phyloP scores from a whole-genome alignment of 2,797 vertebrate species.

The Cirrhinus mrigala region DNA sequence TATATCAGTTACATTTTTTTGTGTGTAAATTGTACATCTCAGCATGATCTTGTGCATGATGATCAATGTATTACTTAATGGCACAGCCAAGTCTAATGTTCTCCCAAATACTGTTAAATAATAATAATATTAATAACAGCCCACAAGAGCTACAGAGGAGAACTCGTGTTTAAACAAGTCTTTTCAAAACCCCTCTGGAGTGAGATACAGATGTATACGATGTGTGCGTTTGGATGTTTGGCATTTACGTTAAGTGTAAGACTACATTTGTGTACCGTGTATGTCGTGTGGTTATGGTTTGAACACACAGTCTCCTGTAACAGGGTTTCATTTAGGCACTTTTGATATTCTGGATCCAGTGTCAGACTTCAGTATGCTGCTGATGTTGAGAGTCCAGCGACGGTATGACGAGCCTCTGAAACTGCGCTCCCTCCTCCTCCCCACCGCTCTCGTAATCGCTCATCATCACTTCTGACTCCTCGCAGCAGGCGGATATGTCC shows the following conservation, averaged over 20 bases:
- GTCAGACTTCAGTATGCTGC: constrained; percentile 99
- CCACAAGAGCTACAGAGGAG: constrained; percentile 22
- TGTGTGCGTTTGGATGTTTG: constrained; percentile 31
- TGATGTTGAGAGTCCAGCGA: constrained; percentile 88
- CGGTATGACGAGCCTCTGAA: constrained; percentile 84
- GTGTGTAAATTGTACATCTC: constrained; percentile 64
- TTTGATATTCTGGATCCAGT: constrained; percentile 84
- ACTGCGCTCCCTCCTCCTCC: constrained; percentile 83
- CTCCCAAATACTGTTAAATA: constrained; percentile 43
- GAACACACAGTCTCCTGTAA: constrained; percentile 59
- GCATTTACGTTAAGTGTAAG: constrained; percentile 37
- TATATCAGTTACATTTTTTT: constrained; percentile 26
- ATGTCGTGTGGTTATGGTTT: constrained; percentile 14
- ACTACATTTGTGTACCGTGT: constrained; percentile 38
- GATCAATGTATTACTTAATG: constrained; percentile 63
- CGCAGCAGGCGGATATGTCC: constrained; percentile 95
- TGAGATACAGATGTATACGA: constrained; percentile 20
- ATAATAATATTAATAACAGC: constrained; percentile 34
- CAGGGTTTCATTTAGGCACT: constrained; percentile 93
- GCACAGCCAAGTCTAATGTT: constrained; percentile 68
- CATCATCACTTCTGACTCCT: constrained; percentile 95
- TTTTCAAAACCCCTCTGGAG: constrained; percentile 21
- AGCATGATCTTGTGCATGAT: constrained; percentile 75
- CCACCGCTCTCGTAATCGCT: constrained; percentile 98
- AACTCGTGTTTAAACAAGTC: constrained; percentile 16